A percentile compares a stretch with the other conserved stretches of the same genome.
phyloP scores from a whole-genome alignment of 2,113 vertebrate genomes.

The Nesoenas mayeri region DNA sequence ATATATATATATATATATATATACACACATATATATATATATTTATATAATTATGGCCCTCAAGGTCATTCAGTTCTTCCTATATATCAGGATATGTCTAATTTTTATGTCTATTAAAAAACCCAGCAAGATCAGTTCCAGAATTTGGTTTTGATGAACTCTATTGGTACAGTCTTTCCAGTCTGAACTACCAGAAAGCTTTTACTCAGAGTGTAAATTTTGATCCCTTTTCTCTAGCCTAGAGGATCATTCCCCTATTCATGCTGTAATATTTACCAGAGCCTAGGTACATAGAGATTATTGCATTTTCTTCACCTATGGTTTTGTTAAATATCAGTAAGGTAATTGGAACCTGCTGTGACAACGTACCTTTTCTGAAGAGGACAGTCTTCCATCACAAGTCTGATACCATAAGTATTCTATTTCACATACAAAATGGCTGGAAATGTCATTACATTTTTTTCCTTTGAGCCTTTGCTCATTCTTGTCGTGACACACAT shows the following conservation, averaged over 20 bases:
- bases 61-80: not conserved
- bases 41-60: not conserved
- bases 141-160: not conserved
- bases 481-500: not conserved
- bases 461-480: not conserved
- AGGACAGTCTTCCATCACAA: not conserved
- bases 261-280: not conserved
- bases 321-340: not conserved
- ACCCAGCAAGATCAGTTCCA: not conserved
- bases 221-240: not conserved
- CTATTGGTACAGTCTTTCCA: not conserved
- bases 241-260: not conserved
- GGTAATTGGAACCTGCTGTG: not conserved
- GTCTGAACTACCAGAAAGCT: not conserved
- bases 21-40: not conserved
- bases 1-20: not conserved
- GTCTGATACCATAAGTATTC: accelerated
- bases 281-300: not conserved
- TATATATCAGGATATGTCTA: not conserved
- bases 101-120: not conserved
- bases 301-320: not conserved
- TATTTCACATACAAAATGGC: not conserved
- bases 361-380: not conserved
- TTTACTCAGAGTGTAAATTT: not conserved
- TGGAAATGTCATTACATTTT: not conserved